Evolutionary conservation across 2,888 invertebrate species (phyloP).

Genomic region (Linnaemya tessellans): DNA sequence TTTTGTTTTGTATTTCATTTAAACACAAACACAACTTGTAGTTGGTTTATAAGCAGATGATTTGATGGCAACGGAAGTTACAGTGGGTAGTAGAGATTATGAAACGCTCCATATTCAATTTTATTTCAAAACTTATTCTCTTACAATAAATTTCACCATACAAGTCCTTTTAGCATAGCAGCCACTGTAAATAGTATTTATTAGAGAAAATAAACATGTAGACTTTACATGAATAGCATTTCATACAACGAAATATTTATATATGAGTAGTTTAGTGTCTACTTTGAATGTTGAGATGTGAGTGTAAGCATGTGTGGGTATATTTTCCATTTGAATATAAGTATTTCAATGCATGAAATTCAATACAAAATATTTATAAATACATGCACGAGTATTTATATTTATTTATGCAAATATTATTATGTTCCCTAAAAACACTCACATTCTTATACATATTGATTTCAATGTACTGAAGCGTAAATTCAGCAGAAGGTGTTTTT

Average conservation of each 20-base stretch:
- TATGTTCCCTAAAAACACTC: background rate
- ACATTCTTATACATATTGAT: slow-evolving; percentile 31
- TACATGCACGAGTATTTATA: slow-evolving; percentile 19
- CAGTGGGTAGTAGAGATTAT: slow-evolving; percentile 2
- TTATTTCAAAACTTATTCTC: no score
- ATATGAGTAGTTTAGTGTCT: slow-evolving; percentile 50
- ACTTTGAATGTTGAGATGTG: slow-evolving; percentile 17
- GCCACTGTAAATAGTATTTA: slow-evolving; percentile 1
- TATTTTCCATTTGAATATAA: slow-evolving; percentile 4
- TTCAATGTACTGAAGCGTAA: slow-evolving; percentile 41
- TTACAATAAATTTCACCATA: no score
- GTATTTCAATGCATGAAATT: background rate
- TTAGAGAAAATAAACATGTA: background rate
- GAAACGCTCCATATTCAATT: no score
- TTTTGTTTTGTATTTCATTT: slow-evolving; percentile 61
- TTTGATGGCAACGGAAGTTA: slow-evolving; percentile 37
- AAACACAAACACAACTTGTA: slow-evolving; percentile 31
- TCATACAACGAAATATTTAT: slow-evolving; percentile 51
- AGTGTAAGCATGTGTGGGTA: background rate
- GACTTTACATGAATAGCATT: slow-evolving; percentile 34
- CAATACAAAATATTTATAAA: slow-evolving; percentile 42
- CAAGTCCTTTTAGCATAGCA: background rate
- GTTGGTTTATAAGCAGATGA: slow-evolving; percentile 32
- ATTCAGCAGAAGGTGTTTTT: background rate
- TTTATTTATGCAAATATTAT: slow-evolving; percentile 35